A percentile compares a stretch with the other conserved stretches of the same genome.
Conservation (phyloP, 2,797 vertebrate genomes). For the Bryconaethiops microstoma region DNA sequence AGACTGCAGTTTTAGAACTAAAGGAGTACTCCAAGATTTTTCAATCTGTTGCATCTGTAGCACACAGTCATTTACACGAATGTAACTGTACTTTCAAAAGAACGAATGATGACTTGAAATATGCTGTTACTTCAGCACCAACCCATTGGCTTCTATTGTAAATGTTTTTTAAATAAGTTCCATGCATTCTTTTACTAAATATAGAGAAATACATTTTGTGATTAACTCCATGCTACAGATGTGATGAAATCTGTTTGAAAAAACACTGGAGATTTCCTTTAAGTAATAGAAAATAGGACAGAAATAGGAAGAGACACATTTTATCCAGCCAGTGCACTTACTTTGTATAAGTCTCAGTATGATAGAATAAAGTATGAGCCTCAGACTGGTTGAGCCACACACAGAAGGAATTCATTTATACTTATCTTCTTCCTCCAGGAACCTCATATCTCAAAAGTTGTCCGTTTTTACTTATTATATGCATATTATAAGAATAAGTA, state of each 20-base stretch:
- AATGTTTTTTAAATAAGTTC: background rate
- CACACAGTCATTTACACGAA: background rate
- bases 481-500: constrained; percentile 31
- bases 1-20: background rate
- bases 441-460: constrained; percentile 6
- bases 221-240: background rate
- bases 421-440: constrained; percentile 5
- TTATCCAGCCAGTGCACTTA: background rate
- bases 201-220: background rate
- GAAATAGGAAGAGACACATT: background rate
- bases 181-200: background rate
- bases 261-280: background rate
- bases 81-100: background rate
- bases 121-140: background rate
- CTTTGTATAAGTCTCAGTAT: no score
- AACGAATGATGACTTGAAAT: background rate
- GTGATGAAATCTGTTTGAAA: no score
- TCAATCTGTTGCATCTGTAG: background rate
- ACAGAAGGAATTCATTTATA: constrained; percentile 17
- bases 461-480: constrained; percentile 28
- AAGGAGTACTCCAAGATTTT: background rate
- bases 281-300: background rate
- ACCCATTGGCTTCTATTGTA: background rate
- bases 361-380: background rate
- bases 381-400: background rate